phyloP scores from a whole-genome alignment of 30 jellyfish, hydroid and myxozoan genomes.

The Aurelia aurita complex sp. Pacific region DNA sequence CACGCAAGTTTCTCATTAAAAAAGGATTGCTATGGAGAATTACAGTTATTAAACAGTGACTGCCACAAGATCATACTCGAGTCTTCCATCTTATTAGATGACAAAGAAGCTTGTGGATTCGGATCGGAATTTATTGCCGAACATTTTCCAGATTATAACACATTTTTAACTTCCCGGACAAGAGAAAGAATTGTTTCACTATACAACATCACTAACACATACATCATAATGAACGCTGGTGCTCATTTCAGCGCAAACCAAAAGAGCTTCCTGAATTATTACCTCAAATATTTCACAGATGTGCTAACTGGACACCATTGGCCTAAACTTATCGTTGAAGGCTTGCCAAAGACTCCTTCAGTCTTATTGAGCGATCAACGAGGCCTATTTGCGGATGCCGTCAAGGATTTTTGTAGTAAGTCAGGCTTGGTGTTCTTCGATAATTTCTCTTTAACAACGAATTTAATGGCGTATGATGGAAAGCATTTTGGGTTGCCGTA shows the following conservation, averaged over 20 bases:
- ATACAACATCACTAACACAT: slow-evolving; percentile 12
- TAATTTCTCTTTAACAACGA: slow-evolving; percentile 27
- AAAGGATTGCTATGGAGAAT: slow-evolving; percentile 45
- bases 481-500: slow-evolving; percentile 48
- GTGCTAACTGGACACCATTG: slow-evolving; percentile 25
- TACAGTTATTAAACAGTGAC: slow-evolving; percentile 51
- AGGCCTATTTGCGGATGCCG: slow-evolving; percentile 21
- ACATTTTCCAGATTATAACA: slow-evolving; percentile 57
- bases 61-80: slow-evolving; percentile 27
- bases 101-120: slow-evolving; percentile 36
- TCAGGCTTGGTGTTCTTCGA: slow-evolving; percentile 27
- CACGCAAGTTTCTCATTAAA: background rate
- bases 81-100: slow-evolving; percentile 36
- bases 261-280: slow-evolving; percentile 40
- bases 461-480: slow-evolving; percentile 62
- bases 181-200: slow-evolving; percentile 39
- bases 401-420: slow-evolving; percentile 13
- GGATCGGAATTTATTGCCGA: slow-evolving; percentile 31
- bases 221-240: slow-evolving; percentile 53
- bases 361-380: slow-evolving; percentile 39
- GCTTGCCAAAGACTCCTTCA: slow-evolving; percentile 59
- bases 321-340: slow-evolving; percentile 77
- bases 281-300: slow-evolving; percentile 18
- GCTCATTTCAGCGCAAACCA: slow-evolving; percentile 63
- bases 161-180: slow-evolving; percentile 52